phyloP scores from a whole-genome alignment of 1,140 invertebrate species.

The Euschistus heros region DNA sequence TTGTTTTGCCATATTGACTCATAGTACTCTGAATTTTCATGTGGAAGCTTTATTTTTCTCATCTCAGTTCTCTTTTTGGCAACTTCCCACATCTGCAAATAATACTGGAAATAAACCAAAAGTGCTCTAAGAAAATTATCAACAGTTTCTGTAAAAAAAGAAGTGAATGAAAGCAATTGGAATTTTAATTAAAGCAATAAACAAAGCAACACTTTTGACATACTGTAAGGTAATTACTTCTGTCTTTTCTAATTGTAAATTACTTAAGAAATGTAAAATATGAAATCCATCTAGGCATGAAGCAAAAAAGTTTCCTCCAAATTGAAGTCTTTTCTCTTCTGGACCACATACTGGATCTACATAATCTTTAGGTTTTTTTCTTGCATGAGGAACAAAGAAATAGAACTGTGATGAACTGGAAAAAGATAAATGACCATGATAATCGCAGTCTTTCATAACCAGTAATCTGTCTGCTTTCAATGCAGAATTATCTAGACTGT shows the following conservation, averaged over 20 bases:
- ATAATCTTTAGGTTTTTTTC: neutral
- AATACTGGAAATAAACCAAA: constrained; percentile 1
- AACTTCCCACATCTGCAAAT: constrained; percentile 4
- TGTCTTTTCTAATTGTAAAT: neutral
- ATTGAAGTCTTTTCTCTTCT: neutral
- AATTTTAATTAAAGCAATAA: neutral
- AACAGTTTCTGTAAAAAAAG: neutral
- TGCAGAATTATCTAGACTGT: too few species aligned
- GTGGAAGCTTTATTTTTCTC: neutral
- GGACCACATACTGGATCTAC: neutral
- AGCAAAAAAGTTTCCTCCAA: neutral
- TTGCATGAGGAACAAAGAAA: neutral
- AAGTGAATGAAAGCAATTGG: neutral
- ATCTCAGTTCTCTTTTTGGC: neutral
- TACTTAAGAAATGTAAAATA: neutral
- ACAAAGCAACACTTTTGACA: neutral
- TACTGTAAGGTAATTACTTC: neutral
- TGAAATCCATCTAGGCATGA: neutral
- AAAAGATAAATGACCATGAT: neutral
- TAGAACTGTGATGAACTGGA: neutral
- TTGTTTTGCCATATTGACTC: neutral
- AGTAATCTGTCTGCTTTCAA: too few species aligned
- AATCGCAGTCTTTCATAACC: neutral
- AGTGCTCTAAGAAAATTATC: constrained; percentile 3
- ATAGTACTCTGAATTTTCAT: neutral